phyloP scores from a whole-genome alignment of 2,113 vertebrate genomes.

The Dermatemys mawii region DNA sequence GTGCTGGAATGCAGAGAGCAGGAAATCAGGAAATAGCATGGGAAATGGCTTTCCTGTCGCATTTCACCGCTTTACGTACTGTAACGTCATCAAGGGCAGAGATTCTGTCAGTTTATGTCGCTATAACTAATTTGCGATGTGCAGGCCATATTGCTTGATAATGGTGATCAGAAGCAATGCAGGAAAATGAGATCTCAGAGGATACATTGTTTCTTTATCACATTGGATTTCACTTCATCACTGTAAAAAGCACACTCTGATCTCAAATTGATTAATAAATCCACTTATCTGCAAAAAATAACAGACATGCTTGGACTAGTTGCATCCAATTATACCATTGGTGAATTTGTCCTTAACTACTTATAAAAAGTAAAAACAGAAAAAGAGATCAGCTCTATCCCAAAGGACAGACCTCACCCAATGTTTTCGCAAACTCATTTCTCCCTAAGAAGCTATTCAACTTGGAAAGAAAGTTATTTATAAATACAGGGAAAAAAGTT shows the following conservation, averaged over 20 bases:
- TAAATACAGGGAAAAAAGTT: neutral
- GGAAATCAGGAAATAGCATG: conserved; percentile 75
- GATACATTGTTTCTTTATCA: neutral
- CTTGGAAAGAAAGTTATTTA: neutral
- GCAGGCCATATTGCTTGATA: neutral
- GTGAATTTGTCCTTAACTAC: neutral
- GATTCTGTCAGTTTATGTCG: neutral
- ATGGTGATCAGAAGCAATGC: neutral
- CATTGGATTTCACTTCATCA: neutral
- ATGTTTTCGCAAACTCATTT: neutral
- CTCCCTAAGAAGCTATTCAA: neutral
- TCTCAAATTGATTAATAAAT: neutral
- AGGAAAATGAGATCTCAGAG: neutral
- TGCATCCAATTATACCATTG: neutral
- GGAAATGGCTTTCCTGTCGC: conserved; percentile 70
- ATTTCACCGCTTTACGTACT: conserved; percentile 51
- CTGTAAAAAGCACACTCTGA: neutral
- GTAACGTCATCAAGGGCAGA: conserved; percentile 6
- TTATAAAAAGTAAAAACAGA: neutral
- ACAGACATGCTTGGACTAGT: neutral
- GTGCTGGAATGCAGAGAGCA: conserved; percentile 69
- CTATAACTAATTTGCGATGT: neutral
- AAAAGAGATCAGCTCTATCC: neutral
- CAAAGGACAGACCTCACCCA: neutral
- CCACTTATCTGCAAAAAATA: neutral